Conservation (phyloP, 2,888 invertebrate species). For the Pedicia rivosa region DNA sequence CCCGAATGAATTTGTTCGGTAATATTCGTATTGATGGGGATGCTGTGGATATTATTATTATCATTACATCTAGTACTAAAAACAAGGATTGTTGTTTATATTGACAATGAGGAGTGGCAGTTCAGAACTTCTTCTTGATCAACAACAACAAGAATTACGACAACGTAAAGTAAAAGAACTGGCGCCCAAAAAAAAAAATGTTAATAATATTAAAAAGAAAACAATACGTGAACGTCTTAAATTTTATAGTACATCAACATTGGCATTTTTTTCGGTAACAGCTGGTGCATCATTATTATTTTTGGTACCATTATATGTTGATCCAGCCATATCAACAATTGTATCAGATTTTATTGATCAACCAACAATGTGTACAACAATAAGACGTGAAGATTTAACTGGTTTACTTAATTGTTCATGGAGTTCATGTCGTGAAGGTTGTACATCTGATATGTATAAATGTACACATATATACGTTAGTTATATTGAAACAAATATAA, state of each 20-base stretch:
- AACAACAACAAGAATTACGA: constrained; percentile 52
- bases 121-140: constrained; percentile 61
- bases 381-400: constrained; percentile 66
- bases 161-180: constrained; percentile 44
- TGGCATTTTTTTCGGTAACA: constrained; percentile 52
- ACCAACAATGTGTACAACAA: constrained; percentile 69
- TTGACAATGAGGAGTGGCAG: constrained; percentile 53
- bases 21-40: constrained; percentile 16
- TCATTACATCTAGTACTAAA: background rate
- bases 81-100: constrained; percentile 8
- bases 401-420: constrained; percentile 81
- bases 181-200: constrained; percentile 36
- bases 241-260: constrained; percentile 53
- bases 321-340: constrained; percentile 77
- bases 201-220: constrained; percentile 30
- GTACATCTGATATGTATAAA: constrained; percentile 62
- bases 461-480: constrained; percentile 50
- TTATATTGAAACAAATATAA: constrained; percentile 30
- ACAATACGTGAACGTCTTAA: constrained; percentile 47
- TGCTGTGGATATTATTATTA: too few species aligned
- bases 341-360: constrained; percentile 74
- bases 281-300: constrained; percentile 56
- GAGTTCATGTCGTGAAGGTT: constrained; percentile 83
- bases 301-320: constrained; percentile 59
- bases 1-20: constrained; percentile 9